These are phyloP conservation scores for Orycteropus afer DNA, from an alignment of 2,113 vertebrate species.

Conservation along the genomic window DNA sequence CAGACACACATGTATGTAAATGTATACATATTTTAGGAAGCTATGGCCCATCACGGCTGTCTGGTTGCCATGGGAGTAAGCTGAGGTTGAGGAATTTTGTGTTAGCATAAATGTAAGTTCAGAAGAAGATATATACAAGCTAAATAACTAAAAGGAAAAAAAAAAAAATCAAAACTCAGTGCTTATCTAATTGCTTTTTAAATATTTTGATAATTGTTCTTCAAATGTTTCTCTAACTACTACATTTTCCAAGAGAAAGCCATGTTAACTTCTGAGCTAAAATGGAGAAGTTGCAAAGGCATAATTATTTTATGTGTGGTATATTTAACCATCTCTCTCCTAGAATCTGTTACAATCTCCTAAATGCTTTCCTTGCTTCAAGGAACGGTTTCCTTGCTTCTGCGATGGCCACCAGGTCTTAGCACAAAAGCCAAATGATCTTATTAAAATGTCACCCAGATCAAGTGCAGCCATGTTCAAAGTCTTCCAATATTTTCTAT, in stretches of 20 bases:
- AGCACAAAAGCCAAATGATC: background rate
- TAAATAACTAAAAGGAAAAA: background rate
- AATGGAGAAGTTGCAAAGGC: background rate
- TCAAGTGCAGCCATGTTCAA: background rate
- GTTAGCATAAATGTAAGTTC: background rate
- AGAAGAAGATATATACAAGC: background rate
- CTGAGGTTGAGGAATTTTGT: background rate
- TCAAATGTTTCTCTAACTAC: background rate
- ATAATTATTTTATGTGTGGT: background rate
- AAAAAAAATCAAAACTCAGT: background rate
- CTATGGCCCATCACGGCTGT: background rate
- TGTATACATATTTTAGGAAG: background rate
- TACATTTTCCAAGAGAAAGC: background rate
- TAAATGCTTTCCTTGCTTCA: background rate
- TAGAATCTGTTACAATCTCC: background rate
- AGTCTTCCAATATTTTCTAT: background rate
- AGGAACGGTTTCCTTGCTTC: background rate
- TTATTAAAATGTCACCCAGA: background rate
- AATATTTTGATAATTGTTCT: background rate
- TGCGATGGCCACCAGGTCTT: background rate
- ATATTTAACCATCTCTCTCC: background rate
- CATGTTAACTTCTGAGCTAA: background rate
- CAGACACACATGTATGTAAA: background rate
- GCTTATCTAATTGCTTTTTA: background rate
- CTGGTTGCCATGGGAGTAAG: background rate